Evolutionary conservation across 2,888 invertebrate species (phyloP), one percentile per base, ranked within the genome.

Genomic region (Encarsia formosa): DNA sequence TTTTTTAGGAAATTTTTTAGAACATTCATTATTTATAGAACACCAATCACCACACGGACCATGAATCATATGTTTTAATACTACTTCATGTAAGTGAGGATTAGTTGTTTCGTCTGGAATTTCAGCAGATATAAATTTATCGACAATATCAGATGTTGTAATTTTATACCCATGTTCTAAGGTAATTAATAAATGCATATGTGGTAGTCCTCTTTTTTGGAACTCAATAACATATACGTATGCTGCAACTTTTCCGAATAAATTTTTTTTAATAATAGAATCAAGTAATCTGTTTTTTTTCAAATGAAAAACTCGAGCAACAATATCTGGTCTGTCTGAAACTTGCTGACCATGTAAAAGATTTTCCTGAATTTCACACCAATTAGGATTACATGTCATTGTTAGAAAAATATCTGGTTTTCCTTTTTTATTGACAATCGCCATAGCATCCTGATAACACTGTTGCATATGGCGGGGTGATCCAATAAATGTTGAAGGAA

Each of bases 51-150:
- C 65, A 55, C 70, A 70, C 45, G 69, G 66, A 35, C 69, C 67
- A 59, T 74, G 67, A 41, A 69, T 62, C 67, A 73, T 70, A 37
- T 63, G 48, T 41, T 58, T 62, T 2, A 23, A 58, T 1, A 75
- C 63, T 29, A 69, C 59, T 9, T 64, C 55, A 56, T 59, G 53
- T 11, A 73, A 52, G 11, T 11, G 31, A 31, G 6, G 31, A 31
- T 31, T 31, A 15, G 4, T n/a, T n/a, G 6, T 31, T 31, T 3
- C 13, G 15, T 31, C 31, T 4, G 71, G 70, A 31, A 75, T 58
- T 59, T 71, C 70, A 9, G 71, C 67, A 34, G 40, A 60, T 26
- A 61, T 56, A 18, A 46, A 50, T 32, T 22, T n/a, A 26, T 61
- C 56, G n/a, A 57, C 46, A 15, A 52, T 46, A 39, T 54, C 49